These are phyloP conservation scores for Bujurquina vittata DNA, from an alignment of 2,113 vertebrate genomes.

Conservation along the genomic window DNA sequence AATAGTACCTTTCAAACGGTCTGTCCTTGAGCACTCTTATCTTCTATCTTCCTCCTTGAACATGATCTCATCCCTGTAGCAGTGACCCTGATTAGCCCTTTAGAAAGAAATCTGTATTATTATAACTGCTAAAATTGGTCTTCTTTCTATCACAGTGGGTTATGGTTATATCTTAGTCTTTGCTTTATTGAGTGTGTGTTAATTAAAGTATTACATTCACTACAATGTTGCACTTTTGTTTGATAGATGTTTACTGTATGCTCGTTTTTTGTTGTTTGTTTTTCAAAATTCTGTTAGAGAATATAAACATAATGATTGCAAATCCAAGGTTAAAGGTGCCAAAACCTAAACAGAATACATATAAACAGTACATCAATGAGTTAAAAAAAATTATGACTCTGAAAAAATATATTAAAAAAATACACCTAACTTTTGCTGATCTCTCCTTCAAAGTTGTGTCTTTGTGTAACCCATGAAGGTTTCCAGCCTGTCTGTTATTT, in stretches of 20 bases:
- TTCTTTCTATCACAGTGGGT: background rate
- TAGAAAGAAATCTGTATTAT: background rate
- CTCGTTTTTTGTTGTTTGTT: no score
- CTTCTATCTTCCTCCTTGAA: slow-evolving; percentile 15
- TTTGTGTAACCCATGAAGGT: background rate
- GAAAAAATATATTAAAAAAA: background rate
- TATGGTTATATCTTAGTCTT: background rate
- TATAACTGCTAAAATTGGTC: slow-evolving; percentile 5
- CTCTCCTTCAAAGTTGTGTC: background rate
- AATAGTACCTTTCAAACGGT: slow-evolving; percentile 29
- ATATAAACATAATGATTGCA: background rate
- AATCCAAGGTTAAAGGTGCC: background rate
- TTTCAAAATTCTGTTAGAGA: background rate
- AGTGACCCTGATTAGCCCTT: slow-evolving; percentile 36
- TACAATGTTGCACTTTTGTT: background rate
- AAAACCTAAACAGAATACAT: background rate
- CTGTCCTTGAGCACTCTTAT: slow-evolving; percentile 46
- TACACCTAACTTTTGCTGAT: background rate
- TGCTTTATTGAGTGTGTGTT: background rate
- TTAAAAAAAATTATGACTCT: background rate
- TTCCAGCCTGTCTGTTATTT: background rate
- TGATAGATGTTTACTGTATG: no score
- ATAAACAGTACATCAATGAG: background rate
- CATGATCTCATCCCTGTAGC: slow-evolving; percentile 42
- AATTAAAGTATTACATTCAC: background rate